phyloP scores from a whole-genome alignment of 1,140 invertebrate genomes.

The Papilio machaon region DNA sequence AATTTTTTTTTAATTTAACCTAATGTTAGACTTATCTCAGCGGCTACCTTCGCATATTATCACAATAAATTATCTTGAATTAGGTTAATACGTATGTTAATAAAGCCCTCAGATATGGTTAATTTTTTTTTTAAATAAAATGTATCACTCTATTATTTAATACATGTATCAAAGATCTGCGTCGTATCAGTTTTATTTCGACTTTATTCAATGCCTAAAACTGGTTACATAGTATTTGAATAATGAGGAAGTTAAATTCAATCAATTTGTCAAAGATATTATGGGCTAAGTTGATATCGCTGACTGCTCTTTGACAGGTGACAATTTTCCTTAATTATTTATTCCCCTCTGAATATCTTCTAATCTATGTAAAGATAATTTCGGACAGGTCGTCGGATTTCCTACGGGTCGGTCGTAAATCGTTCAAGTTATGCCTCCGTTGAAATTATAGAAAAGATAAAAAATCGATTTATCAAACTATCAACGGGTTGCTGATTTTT shows the following conservation, averaged over 20 bases:
- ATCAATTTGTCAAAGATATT: constrained; percentile 4
- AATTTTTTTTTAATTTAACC: no score
- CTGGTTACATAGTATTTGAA: neutral
- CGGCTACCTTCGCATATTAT: neutral
- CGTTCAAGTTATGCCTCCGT: neutral
- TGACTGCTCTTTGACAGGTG: neutral
- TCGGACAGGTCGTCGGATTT: neutral
- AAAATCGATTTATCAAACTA: neutral
- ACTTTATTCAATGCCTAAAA: constrained; percentile 22
- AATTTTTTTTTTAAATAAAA: neutral
- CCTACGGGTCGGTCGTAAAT: neutral
- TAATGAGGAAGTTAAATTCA: neutral
- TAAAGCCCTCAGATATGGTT: neutral
- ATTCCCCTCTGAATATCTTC: neutral
- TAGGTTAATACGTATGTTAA: neutral
- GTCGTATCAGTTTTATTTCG: neutral
- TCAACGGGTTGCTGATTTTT: neutral
- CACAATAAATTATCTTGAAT: neutral
- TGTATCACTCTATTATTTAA: neutral
- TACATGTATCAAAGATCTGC: neutral
- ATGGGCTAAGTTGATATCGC: neutral
- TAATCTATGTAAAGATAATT: neutral
- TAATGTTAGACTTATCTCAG: neutral
- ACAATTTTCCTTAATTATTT: neutral
- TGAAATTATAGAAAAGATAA: constrained; percentile 9